Evolutionary conservation across 1,140 invertebrate species (phyloP), one percentile per base, ranked within the genome.

Genomic region (Melanaphis sacchari): DNA sequence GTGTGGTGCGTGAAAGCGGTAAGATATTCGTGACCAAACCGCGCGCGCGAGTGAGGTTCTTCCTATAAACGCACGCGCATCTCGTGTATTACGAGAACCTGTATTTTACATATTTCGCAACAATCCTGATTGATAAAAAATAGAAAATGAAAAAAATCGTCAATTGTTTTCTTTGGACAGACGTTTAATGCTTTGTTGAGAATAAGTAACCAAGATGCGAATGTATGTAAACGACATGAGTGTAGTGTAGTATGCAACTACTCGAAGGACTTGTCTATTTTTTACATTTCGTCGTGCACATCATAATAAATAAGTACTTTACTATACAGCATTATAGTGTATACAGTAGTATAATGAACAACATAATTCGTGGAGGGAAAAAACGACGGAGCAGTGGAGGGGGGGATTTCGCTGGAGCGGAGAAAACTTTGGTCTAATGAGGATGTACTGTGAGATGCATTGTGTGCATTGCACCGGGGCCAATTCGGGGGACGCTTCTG

Each of bases 11-110:
- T 88, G 87, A 88, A 88, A 88, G 87, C 46, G 87, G 87, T 24
- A 49, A 36, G n/a, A 88, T 46, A 88, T 52, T 88, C 87, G 87
- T 88, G 87, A 88, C 87, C 87, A 49, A 88, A 40, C 36, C n/a
- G 22, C 43, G n/a, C 87, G 31, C 85, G 31, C 43, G n/a, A 8
- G 0, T 6, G n/a, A 88, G 43, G 7, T n/a, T 49, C 43, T 36
- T 88, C 87, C 87, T 40, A n/a, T 49, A 88, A 18, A 88, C 38
- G 6, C 6, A 31, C 43, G 31, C 18, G 15, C n/a, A 11, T 49
- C 43, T 36, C 26, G 40, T 84, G 21, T 82, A 41, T 5, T n/a
- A n/a, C n/a, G 7, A 76, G 31, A 21, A 82, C 38, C 22, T 9
- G n/a, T 82, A 82, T 82, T 88, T 46, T 88, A 88, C 31, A 88